Base-by-base conservation (phyloP, 2,113 vertebrate genomes). In the Gobiocypris rarus region DNA sequence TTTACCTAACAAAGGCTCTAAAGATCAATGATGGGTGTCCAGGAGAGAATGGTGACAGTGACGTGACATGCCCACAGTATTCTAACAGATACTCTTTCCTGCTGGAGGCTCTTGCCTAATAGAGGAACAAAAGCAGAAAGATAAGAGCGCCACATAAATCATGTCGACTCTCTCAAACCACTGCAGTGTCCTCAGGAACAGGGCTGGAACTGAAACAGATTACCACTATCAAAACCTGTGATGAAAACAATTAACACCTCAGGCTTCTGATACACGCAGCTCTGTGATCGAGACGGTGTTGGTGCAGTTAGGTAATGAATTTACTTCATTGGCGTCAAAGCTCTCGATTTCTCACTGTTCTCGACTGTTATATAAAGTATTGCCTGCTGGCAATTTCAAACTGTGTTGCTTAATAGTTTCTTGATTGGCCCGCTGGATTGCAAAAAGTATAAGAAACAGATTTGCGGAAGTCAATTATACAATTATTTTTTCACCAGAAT, bases 171-270 rank as follows among this genome's bases (percentile, higher is more conserved):
- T 38, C 80, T 82, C 45, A 82, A 70, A 70, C 45, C 26, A 52
- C 24, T 48, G 43, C 78, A 67, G 15, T 81, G 78, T 67, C 78
- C 61, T 67, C 61, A 52, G 59, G 61, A 67, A 80, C 31, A 22
- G 17, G 28, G 59, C 17, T 67, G 43, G 43, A 81, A 70, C 28
- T 17, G 22, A 82, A 82, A 70, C 80, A 69, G 63, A 82, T 82
- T 70, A 82, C 80, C 80, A 56, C 48, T 52, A 82, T 82, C 80
- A 82, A 82, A 82, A 82, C 45, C 48, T 82, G 80, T 82, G 80
- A 82, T 56, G 65, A 82, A 82, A 71, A 56, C 80, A 82, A 82
- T 82, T 82, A 70, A 82, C 45, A 82, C 65, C 65, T 70, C 22
- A 26, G 65, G 58, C 77, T 48, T 79, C 77, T 45, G 54, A 79